Evolutionary conservation across 1,140 invertebrate genomes (phyloP).

Genomic region (Whitmania pigra): DNA sequence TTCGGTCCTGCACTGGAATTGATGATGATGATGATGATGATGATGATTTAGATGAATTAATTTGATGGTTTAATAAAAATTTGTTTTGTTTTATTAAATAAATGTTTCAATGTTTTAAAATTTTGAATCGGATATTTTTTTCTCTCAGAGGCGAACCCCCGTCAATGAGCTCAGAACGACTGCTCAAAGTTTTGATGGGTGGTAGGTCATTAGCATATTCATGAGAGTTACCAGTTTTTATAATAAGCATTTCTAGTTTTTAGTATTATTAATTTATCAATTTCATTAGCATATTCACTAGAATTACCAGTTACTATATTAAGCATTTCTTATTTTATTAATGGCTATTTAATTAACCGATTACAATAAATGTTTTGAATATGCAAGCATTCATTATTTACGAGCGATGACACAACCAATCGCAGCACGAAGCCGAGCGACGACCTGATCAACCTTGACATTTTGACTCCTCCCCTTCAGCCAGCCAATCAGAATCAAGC

Average conservation of each 20-base stretch:
- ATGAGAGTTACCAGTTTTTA: too few relatives aligned
- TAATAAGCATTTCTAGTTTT: too few relatives aligned
- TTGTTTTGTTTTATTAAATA: background rate
- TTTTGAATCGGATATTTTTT: too few relatives aligned
- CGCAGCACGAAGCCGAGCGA: constrained; percentile 54
- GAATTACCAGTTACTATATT: too few relatives aligned
- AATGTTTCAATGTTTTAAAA: background rate
- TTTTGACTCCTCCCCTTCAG: constrained; percentile 67
- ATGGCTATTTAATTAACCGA: too few relatives aligned
- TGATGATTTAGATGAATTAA: background rate
- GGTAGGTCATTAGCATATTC: background rate
- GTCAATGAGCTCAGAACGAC: background rate
- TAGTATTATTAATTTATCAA: too few relatives aligned
- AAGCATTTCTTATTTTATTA: too few relatives aligned
- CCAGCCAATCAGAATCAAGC: constrained; percentile 39
- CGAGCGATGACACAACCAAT: background rate
- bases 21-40: constrained; percentile 48
- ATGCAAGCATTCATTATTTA: background rate
- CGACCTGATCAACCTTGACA: constrained; percentile 63
- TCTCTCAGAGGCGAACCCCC: background rate
- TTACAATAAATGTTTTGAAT: background rate
- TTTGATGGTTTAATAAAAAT: background rate
- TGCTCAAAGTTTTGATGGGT: background rate
- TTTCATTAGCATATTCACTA: too few relatives aligned
- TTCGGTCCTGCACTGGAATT: constrained; percentile 84